Base-by-base conservation (phyloP, 2,113 vertebrate species). In the Kryptolebias marmoratus region DNA sequence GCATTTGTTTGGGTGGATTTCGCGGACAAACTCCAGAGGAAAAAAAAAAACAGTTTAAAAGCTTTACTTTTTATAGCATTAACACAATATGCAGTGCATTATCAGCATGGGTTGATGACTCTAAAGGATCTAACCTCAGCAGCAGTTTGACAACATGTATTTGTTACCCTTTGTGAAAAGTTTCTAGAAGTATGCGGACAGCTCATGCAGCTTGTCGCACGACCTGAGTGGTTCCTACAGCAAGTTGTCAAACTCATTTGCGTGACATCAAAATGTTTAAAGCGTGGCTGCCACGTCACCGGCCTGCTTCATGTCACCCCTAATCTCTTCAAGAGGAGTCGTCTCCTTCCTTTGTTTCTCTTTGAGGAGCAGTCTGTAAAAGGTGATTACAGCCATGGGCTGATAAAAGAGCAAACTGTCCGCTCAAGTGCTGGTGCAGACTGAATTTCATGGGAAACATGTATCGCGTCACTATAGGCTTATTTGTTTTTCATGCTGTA, bases 391-490 rank as follows among this genome's bases (percentile, higher is more conserved):
- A 59, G 5, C 55, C 31, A 56, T 68, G 68, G 68, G 58, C 49
- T 71, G 68, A 76, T 74, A 61, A 77, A 72, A 83, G 63, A 68
- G 13, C 65, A 71, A 75, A 62, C 72, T 70, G 64, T 71, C 65
- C 5, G 0, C 57, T 57, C 48, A 48, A 68, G 58, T 16, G 5
- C 52, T 64, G 70, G 39, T 68, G 58, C 72, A 71, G 53, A 54
- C 30, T 13, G 12, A 57, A 44, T 49, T 30, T 45, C 28, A 53
- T 64, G 57, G 36, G 48, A 71, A 71, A 70, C 53, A 65, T 56
- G 55, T 71, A 66, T 50, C 47, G 60, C 71, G 60, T 45, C 28
- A 63, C 27, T 68, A 18, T 31, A 68, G 48, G 52, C 45, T 52
- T 71, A 47, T 55, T 10, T 58, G 30, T 56, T 6, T 32, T 71